Evolutionary conservation across 1,140 invertebrate species (phyloP), one percentile per base, ranked within the genome.

Genomic region (Ceratitis capitata): DNA sequence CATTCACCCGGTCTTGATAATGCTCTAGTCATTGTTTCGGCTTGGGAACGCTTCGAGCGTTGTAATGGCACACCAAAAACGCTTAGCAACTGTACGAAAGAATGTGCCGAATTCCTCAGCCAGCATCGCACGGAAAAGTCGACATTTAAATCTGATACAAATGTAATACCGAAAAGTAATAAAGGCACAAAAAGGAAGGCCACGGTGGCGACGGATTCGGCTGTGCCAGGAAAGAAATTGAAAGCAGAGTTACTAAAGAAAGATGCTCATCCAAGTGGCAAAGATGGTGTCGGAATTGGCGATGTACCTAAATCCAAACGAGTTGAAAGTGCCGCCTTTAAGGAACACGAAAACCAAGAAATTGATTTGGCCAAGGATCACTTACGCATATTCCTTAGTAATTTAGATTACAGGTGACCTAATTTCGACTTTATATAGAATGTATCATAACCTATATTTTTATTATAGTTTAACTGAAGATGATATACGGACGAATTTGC

Each of bases 401-500:
- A 88, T 85, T 87, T 88, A 82, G 87, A 87, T 74, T 87, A 86
- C 61, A 84, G 82, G 85, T 87, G 39, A 23, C n/a, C n/a, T n/a
- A 45, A 2, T 23, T 1, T 10, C 12, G 42, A 10, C 2, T n/a
- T 83, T 14, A n/a, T 35, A 49, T n/a, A 83, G 3, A 82, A 45
- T 23, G 5, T 3, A 1, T 42, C 16, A 58, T 29, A 84, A 47
- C 39, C 1, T 84, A 64, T 47, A 29, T 3, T 61, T 78, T 1
- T 23, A 10, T 56, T 69, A 58, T 53, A 86, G 85, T 35, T 85
- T 92, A 7, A 87, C 87, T 1, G 89, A 92, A 78, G 85, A 88
- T 32, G 86, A 87, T 58, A 86, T 93, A n/a, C 87, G 88, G 78
- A 78, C 84, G 51, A 45, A 89, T 16, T 92, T 93, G 85, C 88